Conservation (phyloP, 2,888 invertebrate species). For the Ornithoptera alexandrae region DNA sequence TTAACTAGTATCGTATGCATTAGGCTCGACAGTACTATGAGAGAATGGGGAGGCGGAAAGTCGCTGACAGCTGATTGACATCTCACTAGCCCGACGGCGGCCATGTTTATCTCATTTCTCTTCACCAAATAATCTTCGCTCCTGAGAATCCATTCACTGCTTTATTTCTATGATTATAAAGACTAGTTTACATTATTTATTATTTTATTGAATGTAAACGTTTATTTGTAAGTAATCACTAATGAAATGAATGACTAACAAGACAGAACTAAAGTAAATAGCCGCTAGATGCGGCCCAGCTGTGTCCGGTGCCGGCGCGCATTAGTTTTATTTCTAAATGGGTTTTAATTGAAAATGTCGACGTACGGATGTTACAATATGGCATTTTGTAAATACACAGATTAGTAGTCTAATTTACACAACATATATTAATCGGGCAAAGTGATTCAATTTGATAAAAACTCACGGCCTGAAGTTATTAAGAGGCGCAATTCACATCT, state of each 20-base stretch:
- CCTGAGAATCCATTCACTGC: neutral
- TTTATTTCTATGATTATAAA: slow-evolving; percentile 18
- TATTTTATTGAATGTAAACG: slow-evolving; percentile 14
- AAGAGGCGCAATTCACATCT: too few species aligned
- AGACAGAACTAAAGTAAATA: slow-evolving; percentile 78
- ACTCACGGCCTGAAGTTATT: too few species aligned
- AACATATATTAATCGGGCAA: too few species aligned
- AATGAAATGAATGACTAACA: slow-evolving; percentile 79
- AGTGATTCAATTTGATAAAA: too few species aligned
- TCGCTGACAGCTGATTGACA: slow-evolving; percentile 78
- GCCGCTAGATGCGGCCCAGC: slow-evolving; percentile 71
- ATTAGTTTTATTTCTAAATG: slow-evolving; percentile 76
- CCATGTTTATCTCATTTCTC: slow-evolving; percentile 74
- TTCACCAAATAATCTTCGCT: slow-evolving; percentile 34
- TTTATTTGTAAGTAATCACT: slow-evolving; percentile 59
- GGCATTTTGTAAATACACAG: slow-evolving; percentile 40
- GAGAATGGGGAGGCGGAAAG: slow-evolving; percentile 68
- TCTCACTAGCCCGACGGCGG: slow-evolving; percentile 71
- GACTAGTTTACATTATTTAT: slow-evolving; percentile 35
- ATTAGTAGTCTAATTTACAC: too few species aligned
- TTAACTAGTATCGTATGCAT: slow-evolving; percentile 44
- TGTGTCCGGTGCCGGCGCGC: slow-evolving; percentile 72
- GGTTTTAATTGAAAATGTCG: slow-evolving; percentile 72
- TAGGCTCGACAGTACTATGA: slow-evolving; percentile 65
- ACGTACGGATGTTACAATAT: slow-evolving; percentile 54